A percentile compares a stretch with the other conserved stretches of the same genome.
Conservation (phyloP, 2,797 vertebrate genomes). For the Megaceryle alcyon region DNA sequence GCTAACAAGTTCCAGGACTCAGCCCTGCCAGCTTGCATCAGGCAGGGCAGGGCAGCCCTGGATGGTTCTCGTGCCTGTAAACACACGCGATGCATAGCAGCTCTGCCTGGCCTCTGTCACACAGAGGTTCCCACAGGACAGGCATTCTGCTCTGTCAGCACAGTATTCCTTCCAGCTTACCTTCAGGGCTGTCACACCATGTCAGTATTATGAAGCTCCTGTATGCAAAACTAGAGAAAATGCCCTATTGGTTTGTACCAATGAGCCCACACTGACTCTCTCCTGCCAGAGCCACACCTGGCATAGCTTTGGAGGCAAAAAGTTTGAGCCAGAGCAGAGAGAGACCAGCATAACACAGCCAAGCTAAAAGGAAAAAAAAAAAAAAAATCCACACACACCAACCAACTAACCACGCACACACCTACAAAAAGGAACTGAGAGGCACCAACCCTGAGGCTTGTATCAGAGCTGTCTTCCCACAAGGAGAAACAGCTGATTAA, state of each 20-base stretch:
- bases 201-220: neutral
- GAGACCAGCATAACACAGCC: neutral
- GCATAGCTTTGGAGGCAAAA: neutral
- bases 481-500: neutral
- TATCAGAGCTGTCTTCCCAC: neutral
- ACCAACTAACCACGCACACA: no score
- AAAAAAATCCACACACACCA: no score
- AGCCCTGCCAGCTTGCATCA: neutral
- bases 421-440: neutral
- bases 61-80: neutral
- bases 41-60: neutral
- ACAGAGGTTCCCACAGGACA: neutral
- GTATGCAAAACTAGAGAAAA: neutral
- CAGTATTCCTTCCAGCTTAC: neutral
- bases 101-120: neutral
- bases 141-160: neutral
- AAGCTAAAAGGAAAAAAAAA: neutral
- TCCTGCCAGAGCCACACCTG: neutral
- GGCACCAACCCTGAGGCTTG: neutral
- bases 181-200: neutral
- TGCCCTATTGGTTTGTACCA: neutral
- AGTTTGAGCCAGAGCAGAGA: neutral
- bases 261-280: neutral
- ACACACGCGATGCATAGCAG: neutral
- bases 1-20: neutral